Evolutionary conservation across 1,140 invertebrate genomes (phyloP).

Genomic region (Manduca sexta): DNA sequence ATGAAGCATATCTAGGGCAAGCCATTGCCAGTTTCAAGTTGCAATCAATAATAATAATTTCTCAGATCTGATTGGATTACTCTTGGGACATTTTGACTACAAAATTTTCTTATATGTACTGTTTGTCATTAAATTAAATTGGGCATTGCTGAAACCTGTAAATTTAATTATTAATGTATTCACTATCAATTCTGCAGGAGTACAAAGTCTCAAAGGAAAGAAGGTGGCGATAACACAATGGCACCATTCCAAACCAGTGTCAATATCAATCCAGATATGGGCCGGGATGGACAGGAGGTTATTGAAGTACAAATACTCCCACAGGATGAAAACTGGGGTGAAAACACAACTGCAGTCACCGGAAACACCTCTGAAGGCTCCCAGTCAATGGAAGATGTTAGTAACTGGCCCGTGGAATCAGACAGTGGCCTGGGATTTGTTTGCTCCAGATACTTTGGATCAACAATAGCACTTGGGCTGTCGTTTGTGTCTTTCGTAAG

Average conservation of each 20-base stretch:
- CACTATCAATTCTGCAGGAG: conserved; percentile 44
- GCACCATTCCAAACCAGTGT: conserved; percentile 87
- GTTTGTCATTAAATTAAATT: too few species aligned
- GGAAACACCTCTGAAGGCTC: conserved; percentile 97
- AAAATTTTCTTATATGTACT: too few species aligned
- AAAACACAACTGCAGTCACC: conserved; percentile 97
- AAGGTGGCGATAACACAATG: conserved; percentile 72
- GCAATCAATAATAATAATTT: background rate
- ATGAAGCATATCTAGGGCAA: too few species aligned
- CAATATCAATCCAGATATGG: conserved; percentile 80
- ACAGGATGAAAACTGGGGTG: conserved; percentile 98
- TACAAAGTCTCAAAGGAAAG: conserved; percentile 66
- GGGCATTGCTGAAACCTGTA: background rate
- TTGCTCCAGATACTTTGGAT: conserved; percentile 86
- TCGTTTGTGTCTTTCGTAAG: conserved; percentile 90
- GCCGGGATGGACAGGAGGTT: conserved; percentile 83
- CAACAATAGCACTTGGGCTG: conserved; percentile 83
- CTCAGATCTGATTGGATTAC: too few species aligned
- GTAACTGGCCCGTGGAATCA: conserved; percentile 84
- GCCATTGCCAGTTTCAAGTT: too few species aligned
- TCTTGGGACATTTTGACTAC: too few species aligned
- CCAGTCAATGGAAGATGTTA: conserved; percentile 92
- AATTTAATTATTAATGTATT: too few species aligned
- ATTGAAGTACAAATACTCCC: conserved; percentile 95
- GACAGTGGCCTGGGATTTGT: conserved; percentile 82